Conservation (phyloP, 2,888 invertebrate genomes). For the Zeuzera pyrina region DNA sequence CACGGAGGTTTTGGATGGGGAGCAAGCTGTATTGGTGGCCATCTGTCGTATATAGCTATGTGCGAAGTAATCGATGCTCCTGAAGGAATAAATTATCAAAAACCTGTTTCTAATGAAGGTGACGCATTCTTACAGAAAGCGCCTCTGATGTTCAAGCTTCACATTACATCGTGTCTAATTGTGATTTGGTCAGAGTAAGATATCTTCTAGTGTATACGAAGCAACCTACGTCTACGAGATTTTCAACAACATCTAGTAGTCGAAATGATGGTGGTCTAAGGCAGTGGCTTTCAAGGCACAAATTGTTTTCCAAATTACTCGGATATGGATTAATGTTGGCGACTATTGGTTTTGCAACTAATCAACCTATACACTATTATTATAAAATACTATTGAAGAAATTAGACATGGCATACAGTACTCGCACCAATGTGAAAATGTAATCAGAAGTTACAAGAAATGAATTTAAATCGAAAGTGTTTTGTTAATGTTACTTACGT, state of each 20-base stretch:
- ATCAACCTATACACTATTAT: conserved; percentile 76
- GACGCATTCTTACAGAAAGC: too few relatives aligned
- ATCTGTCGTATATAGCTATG: conserved; percentile 83
- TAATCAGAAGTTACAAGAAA: too few relatives aligned
- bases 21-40: conserved; percentile 81
- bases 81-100: conserved; percentile 72
- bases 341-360: conserved; percentile 76
- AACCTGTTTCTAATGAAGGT: conserved; percentile 54
- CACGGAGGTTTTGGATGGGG: conserved; percentile 84
- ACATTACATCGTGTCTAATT: conserved; percentile 84
- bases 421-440: conserved; percentile 44
- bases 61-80: conserved; percentile 86
- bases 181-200: conserved; percentile 81
- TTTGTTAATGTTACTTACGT: too few relatives aligned
- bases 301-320: conserved; percentile 74
- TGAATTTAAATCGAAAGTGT: too few relatives aligned
- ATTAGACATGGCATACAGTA: conserved; percentile 47
- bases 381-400: conserved; percentile 69
- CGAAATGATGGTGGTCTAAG: conserved; percentile 58
- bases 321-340: conserved; percentile 76
- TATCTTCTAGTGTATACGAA: conserved; percentile 82
- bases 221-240: conserved; percentile 52
- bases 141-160: too few relatives aligned
- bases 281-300: conserved; percentile 75
- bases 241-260: conserved; percentile 36